Evolutionary conservation across 2,113 vertebrate genomes (phyloP).

Genomic region (Stigmatopora nigra): DNA sequence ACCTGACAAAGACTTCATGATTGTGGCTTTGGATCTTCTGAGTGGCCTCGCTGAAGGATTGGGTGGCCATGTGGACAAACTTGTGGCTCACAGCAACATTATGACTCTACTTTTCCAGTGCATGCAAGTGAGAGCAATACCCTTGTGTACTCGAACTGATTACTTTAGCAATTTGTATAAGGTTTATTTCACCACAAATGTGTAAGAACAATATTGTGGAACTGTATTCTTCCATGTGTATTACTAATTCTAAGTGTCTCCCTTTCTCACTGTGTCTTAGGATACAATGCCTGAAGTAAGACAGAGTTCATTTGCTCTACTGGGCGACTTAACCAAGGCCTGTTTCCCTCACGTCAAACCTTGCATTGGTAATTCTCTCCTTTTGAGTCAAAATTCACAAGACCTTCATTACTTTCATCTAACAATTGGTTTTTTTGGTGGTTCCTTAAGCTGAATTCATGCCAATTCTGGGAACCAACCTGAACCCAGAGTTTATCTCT

Average conservation of each 20-base stretch:
- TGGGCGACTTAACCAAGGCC: constrained; percentile 91
- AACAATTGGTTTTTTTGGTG: constrained; percentile 8
- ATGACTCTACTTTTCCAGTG: constrained; percentile 95
- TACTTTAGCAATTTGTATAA: too few relatives aligned
- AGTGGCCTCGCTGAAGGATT: constrained; percentile 90
- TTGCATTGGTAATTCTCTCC: constrained; percentile 76
- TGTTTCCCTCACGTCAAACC: constrained; percentile 94
- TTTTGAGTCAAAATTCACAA: neutral
- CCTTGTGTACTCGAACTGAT: too few relatives aligned
- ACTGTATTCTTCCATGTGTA: constrained; percentile 6
- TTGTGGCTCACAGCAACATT: constrained; percentile 91
- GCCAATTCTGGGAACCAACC: constrained; percentile 93
- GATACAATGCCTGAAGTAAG: constrained; percentile 94
- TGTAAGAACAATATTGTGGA: too few relatives aligned
- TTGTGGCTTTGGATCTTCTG: constrained; percentile 87
- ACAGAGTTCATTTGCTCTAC: constrained; percentile 89
- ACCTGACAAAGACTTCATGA: constrained; percentile 97
- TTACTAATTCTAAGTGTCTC: constrained; percentile 24
- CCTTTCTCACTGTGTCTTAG: constrained; percentile 56
- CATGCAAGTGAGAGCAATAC: constrained; percentile 78
- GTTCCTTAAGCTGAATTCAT: constrained; percentile 83
- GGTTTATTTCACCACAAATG: too few relatives aligned
- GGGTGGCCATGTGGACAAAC: constrained; percentile 82
- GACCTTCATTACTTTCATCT: neutral
- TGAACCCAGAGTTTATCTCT: constrained; percentile 94